These are phyloP conservation scores for Drosophila nannoptera DNA, from an alignment of 1,140 invertebrate species.

Conservation along the genomic window DNA sequence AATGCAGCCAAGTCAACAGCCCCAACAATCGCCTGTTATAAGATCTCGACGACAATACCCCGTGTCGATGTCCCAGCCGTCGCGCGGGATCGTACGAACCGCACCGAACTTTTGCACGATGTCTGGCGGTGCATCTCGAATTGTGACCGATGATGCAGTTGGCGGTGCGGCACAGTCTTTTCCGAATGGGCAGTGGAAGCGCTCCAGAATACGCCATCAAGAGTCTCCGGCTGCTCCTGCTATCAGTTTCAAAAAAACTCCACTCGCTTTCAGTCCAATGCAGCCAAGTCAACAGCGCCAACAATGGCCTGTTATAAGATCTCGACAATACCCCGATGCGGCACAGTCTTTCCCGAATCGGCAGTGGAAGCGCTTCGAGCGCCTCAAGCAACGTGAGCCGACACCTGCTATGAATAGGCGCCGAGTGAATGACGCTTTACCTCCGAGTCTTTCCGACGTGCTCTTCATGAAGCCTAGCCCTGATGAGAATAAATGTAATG, in stretches of 20 bases:
- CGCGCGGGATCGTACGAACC: not conserved
- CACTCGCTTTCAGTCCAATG: not conserved
- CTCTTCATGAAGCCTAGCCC: not conserved
- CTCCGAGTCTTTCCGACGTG: not conserved
- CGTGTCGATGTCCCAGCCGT: not conserved
- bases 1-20: too few species aligned
- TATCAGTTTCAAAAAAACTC: not conserved
- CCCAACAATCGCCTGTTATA: too few species aligned
- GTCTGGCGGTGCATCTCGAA: not conserved
- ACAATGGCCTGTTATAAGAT: not conserved
- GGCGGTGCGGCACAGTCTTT: too few species aligned
- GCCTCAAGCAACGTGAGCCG: too few species aligned
- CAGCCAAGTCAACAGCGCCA: not conserved
- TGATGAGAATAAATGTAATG: slow-evolving; percentile 7
- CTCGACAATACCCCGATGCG: too few species aligned
- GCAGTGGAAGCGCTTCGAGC: too few species aligned
- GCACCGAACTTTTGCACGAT: not conserved
- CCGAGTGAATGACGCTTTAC: not conserved
- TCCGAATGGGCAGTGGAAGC: not conserved
- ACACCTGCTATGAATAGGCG: too few species aligned
- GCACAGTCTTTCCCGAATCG: too few species aligned
- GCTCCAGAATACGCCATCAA: slow-evolving; percentile 1
- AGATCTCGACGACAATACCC: too few species aligned
- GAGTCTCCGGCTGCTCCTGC: too few species aligned
- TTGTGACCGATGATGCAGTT: too few species aligned